These are phyloP conservation scores for Vimba vimba DNA, from an alignment of 2,113 vertebrate genomes.

Conservation along the genomic window DNA sequence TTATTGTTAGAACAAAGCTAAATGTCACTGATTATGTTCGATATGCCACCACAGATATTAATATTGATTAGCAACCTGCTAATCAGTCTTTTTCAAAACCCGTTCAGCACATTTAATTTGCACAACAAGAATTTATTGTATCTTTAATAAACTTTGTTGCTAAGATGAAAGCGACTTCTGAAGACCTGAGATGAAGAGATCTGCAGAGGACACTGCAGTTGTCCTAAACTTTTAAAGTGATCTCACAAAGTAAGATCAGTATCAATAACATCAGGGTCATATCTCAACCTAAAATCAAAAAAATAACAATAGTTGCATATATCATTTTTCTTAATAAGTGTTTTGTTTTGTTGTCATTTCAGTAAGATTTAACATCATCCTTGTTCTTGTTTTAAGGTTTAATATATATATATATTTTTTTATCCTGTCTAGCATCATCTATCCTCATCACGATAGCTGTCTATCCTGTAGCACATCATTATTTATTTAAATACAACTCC, in stretches of 20 bases:
- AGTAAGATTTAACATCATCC: neutral
- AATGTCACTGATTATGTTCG: constrained; percentile 1
- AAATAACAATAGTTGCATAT: neutral
- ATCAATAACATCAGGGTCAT: neutral
- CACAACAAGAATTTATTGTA: neutral
- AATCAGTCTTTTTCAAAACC: neutral
- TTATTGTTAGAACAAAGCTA: constrained; percentile 21
- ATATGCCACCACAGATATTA: constrained; percentile 17
- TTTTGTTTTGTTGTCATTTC: neutral
- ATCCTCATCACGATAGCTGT: too few relatives aligned
- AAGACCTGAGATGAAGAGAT: neutral
- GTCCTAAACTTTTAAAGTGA: neutral
- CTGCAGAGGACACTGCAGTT: neutral
- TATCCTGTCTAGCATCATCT: too few relatives aligned
- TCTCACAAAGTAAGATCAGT: neutral
- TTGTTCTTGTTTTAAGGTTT: too few relatives aligned
- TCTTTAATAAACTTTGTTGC: neutral
- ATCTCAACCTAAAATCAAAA: neutral
- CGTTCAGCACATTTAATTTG: neutral
- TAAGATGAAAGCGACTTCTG: neutral
- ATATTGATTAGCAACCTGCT: constrained; percentile 34
- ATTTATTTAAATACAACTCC: too few relatives aligned
- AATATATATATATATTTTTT: too few relatives aligned
- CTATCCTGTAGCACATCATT: too few relatives aligned
- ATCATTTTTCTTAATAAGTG: neutral